Evolutionary conservation across 2,797 vertebrate genomes (phyloP), one percentile per base, ranked within the genome.

Genomic region (Scarus forsteni): DNA sequence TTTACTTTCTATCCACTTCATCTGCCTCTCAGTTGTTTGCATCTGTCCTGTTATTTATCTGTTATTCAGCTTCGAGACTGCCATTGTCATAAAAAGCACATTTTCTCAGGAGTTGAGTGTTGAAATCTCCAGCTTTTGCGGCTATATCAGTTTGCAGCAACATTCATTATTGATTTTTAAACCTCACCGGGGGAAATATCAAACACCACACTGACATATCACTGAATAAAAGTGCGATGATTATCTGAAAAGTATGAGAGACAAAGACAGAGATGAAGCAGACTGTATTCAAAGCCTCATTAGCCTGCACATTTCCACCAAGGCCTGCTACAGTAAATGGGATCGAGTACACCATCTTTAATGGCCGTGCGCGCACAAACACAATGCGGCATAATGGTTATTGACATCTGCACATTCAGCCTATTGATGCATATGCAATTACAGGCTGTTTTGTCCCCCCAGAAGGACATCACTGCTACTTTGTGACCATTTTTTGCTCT

Each of bases 291-390:
- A 35, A 5, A 34, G 27, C 40, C 52, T 76, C 52, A 53, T 76
- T 65, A 76, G 50, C 42, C 58, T 18, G 14, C n/a, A 3, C 11
- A 1, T 45, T 49, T 57, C 63, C 54, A 12, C 44, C 13, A 67
- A 73, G 70, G 14, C 60, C 34, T 34, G 46, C 44, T 10, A 13
- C 50, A 53, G 56, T 71, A 58, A 85, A 68, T 48, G 38, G 44
- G 84, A 70, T 75, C 44, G 77, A 69, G 60, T 77, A 66, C 38
- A 16, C 75, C 36, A 40, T 56, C 18, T 68, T n/a, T 63, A 60
- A 75, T 43, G 46, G 49, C 49, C 11, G 12, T 15, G n/a, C 61
- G 36, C 58, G 67, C 58, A 50, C 61, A 60, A 7, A 72, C 50
- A 56, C 60, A 60, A 57, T 49, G 19, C 38, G 66, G 2, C 40